Base-by-base conservation (phyloP, 2,113 vertebrate species). In the Tragelaphus imberbis region DNA sequence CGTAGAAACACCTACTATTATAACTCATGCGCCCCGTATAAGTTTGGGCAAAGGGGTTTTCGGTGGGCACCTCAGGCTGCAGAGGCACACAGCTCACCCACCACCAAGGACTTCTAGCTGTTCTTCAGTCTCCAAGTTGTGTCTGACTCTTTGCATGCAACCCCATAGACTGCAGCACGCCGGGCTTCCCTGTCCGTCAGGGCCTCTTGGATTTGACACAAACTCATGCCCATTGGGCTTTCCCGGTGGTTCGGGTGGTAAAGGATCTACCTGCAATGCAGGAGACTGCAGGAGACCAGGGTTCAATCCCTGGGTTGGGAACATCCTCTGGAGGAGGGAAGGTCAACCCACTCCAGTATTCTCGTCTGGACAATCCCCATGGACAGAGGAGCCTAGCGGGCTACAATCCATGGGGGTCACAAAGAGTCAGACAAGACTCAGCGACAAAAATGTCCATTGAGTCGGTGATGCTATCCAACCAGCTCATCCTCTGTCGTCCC, bases 181-280 rank as follows among this genome's bases (percentile, higher is more conserved):
- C 2, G 0, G 19, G n/a, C 17, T 36, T 36, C n/a, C 68, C 68
- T 36, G 7, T 71, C 19, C n/a, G 12, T 71, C 19, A 71, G n/a
- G 11, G 10, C 1, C 9, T 23, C n/a, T 71, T 1, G 2, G 68
- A 71, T 23, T 0, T 36, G 68, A 71, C 0, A 5, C n/a, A 36
- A 1, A 40, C 68, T 23, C 68, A 71, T 6, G n/a, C n/a, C 68
- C n/a, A 23, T 2, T 6, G 68, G 19, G 19, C 65, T 71, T 71
- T 21, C n/a, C 65, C 2, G 0, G 17, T 11, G n/a, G n/a, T 9
- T 36, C 19, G 36, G 17, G 19, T 21, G 65, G 19, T 6, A 71
- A 36, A 36, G 17, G 9, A 5, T 23, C 19, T 9, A 11, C 9
- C 9, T 71, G 17, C 65, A 23, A 12, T 21, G 65, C n/a, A 21